A percentile compares a stretch with the other conserved stretches of the same genome.
Conservation (phyloP, 2,797 vertebrate species). For the Discoglossus pictus region DNA sequence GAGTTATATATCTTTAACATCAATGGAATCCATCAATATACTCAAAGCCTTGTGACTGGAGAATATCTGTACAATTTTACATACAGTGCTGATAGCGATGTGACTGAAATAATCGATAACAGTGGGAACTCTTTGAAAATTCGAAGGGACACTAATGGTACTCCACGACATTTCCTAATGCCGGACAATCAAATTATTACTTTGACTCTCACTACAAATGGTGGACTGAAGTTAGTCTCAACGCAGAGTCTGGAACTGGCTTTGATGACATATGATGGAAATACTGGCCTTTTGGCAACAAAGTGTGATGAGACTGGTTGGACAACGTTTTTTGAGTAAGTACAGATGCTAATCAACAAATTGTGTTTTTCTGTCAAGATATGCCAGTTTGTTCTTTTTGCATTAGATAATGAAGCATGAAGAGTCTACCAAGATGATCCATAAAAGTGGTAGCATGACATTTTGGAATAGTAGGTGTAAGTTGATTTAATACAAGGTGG, state of each 20-base stretch:
- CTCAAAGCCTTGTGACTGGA: slow-evolving; percentile 92
- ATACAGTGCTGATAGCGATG: slow-evolving; percentile 84
- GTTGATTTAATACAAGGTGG: no score
- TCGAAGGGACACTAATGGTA: slow-evolving; percentile 83
- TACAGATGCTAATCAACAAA: no score
- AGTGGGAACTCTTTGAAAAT: slow-evolving; percentile 93
- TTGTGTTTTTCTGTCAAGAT: slow-evolving; percentile 56
- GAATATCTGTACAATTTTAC: slow-evolving; percentile 96
- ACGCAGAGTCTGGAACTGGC: slow-evolving; percentile 89
- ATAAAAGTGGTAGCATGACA: no score
- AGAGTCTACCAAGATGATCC: no score
- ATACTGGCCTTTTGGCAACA: slow-evolving; percentile 90
- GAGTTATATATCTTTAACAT: slow-evolving; percentile 94
- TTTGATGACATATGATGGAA: slow-evolving; percentile 92
- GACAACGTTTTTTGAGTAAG: slow-evolving; percentile 99
- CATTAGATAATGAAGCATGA: no score
- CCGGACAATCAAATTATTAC: slow-evolving; percentile 95
- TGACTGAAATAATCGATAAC: slow-evolving; percentile 86
- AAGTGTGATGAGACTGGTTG: slow-evolving; percentile 98
- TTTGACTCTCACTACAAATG: slow-evolving; percentile 84
- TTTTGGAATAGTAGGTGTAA: no score
- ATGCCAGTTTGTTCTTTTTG: slow-evolving; percentile 55
- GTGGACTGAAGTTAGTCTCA: slow-evolving; percentile 89
- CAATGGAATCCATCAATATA: slow-evolving; percentile 92
- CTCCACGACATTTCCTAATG: slow-evolving; percentile 88